These are phyloP conservation scores for Vireo griseus DNA, from an alignment of 2,797 vertebrate species.

Conservation along the genomic window DNA sequence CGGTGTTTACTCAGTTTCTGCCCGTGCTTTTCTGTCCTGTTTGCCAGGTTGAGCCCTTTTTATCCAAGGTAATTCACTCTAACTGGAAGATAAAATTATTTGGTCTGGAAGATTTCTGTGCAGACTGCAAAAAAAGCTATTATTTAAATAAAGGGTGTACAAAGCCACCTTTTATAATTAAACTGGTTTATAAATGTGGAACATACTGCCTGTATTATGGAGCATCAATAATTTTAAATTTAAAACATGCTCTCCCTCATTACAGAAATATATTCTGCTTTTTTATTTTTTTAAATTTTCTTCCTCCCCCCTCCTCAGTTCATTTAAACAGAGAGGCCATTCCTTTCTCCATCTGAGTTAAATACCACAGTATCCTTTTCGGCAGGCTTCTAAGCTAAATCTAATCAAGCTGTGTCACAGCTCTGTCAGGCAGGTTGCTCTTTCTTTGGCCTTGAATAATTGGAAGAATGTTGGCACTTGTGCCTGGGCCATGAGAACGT, in stretches of 20 bases:
- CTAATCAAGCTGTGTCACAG: conserved; percentile 75
- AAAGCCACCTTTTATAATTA: not conserved
- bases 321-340: conserved; percentile 61
- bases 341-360: conserved; percentile 67
- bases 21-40: not conserved
- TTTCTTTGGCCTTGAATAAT: conserved; percentile 77
- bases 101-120: not conserved
- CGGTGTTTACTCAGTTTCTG: not conserved
- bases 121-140: not conserved
- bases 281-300: not conserved
- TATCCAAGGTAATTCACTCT: not conserved
- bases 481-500: conserved; percentile 80
- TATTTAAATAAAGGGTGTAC: not conserved
- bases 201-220: not conserved
- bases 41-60: not conserved
- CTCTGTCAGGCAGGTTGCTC: conserved; percentile 76
- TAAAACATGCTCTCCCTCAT: conserved; percentile 16
- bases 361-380: conserved; percentile 74
- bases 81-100: not conserved
- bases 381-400: conserved; percentile 74
- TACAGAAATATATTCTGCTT: conserved; percentile 25
- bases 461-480: conserved; percentile 81
- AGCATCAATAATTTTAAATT: not conserved
- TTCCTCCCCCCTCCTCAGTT: not conserved
- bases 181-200: not conserved